Evolutionary conservation across 2,113 vertebrate species (phyloP).

Genomic region (Zapus hudsonius): DNA sequence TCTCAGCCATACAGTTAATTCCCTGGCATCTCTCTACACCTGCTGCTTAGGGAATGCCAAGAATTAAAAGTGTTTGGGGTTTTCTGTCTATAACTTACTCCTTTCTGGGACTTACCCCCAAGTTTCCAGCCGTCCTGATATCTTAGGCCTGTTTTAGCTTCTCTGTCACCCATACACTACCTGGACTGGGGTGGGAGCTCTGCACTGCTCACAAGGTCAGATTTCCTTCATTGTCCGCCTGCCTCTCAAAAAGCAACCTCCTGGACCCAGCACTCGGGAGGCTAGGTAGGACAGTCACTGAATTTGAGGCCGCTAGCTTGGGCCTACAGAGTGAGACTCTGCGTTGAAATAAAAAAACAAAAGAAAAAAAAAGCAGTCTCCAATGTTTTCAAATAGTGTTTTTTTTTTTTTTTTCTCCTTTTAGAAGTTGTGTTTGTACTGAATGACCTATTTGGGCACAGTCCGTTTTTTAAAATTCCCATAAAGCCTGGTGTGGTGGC

Average conservation of each 20-base stretch:
- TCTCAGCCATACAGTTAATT: background rate
- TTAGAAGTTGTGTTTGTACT: background rate
- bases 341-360: too few species aligned
- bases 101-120: background rate
- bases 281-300: too few species aligned
- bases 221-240: background rate
- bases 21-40: background rate
- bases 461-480: background rate
- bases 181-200: background rate
- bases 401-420: background rate
- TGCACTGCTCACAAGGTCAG: background rate
- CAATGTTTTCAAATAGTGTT: background rate
- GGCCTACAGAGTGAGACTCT: too few species aligned
- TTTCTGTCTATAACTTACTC: background rate
- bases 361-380: too few species aligned
- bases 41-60: background rate
- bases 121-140: background rate
- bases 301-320: too few species aligned
- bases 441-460: background rate
- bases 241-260: background rate
- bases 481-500: background rate
- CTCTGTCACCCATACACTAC: background rate
- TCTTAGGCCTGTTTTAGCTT: background rate
- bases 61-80: background rate
- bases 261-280: background rate